Base-by-base conservation (phyloP, 2,113 vertebrate genomes). In the Dipodomys ordii region DNA sequence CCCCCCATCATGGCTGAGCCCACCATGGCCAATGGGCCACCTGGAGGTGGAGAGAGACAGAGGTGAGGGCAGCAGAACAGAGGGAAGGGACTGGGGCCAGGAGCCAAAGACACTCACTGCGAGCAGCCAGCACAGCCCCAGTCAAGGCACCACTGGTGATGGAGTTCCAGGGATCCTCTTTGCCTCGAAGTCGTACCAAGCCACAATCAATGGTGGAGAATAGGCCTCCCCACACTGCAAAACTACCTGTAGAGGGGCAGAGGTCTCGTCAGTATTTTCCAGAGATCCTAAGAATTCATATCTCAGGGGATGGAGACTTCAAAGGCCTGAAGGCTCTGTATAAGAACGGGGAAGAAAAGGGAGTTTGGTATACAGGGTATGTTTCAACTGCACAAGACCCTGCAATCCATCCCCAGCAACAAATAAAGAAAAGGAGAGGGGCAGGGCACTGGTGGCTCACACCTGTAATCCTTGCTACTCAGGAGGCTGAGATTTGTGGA, bases 151-250 rank as follows among this genome's bases (percentile, higher is more conserved):
- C 99, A 0, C 99, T 99, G 72, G 98, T 98, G 96, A 99, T 99
- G 25, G 99, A 99, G 97, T 99, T 99, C 99, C 99, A 99, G 2
- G 99, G 99, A 91, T 99, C 99, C 91, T 99, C 99, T 95, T 98
- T 99, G 44, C 99, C 99, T 73, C 99, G 98, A 53, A 99, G 74
- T 25, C 97, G 98, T 49, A 99, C 98, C 53, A 99, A 97, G 76
- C 99, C 98, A 68, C 99, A 99, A 97, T 99, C 99, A 5, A 99
- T 99, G 19, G 99, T 99, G 86, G 99, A 99, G 96, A 99, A 99
- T 10, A 99, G 98, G 0, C 99, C 99, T 2, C 99, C 99, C 99
- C 99, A 99, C 0, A 99, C 98, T 0, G 99, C 99, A 83, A 99
- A 99, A 94, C 99, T 99, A 64, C 99, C 99, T 99, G 95, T 5